Percentiles rank a stretch among this genome's conserved stretches.
phyloP scores from a whole-genome alignment of 2,113 vertebrate genomes.

The Saguinus midas region DNA sequence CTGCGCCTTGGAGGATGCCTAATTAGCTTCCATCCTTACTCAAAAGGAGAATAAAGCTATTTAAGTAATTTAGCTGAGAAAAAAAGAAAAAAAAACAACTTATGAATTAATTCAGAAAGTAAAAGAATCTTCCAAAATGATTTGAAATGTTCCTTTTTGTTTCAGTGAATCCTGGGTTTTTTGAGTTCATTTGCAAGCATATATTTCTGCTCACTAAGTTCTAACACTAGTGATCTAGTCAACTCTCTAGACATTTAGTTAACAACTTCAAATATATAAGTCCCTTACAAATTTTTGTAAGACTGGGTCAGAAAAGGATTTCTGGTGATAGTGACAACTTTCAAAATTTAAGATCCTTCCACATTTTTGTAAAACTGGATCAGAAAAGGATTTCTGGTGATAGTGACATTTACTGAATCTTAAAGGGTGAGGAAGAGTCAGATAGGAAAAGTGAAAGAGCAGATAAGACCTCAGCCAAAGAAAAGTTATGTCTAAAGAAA shows the following conservation, averaged over 20 bases:
- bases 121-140: constrained; percentile 60
- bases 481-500: neutral
- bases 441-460: neutral
- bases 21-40: constrained; percentile 66
- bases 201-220: constrained; percentile 41
- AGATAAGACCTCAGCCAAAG: neutral
- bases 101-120: constrained; percentile 71
- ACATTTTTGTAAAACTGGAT: neutral
- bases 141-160: constrained; percentile 58
- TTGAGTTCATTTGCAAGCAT: constrained; percentile 27
- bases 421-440: neutral
- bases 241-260: constrained; percentile 32
- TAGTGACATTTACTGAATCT: neutral
- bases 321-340: neutral
- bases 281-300: neutral
- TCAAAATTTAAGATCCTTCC: neutral
- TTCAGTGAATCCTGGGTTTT: constrained; percentile 43
- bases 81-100: constrained; percentile 22
- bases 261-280: constrained; percentile 34
- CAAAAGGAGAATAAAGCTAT: constrained; percentile 66
- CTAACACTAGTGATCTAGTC: neutral
- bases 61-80: constrained; percentile 71
- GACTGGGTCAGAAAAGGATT: neutral
- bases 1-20: constrained; percentile 63
- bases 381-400: constrained; percentile 14